These are phyloP conservation scores for Pseudomyrmex cubaensis DNA, from an alignment of 1,140 invertebrate genomes.

Conservation along the genomic window DNA sequence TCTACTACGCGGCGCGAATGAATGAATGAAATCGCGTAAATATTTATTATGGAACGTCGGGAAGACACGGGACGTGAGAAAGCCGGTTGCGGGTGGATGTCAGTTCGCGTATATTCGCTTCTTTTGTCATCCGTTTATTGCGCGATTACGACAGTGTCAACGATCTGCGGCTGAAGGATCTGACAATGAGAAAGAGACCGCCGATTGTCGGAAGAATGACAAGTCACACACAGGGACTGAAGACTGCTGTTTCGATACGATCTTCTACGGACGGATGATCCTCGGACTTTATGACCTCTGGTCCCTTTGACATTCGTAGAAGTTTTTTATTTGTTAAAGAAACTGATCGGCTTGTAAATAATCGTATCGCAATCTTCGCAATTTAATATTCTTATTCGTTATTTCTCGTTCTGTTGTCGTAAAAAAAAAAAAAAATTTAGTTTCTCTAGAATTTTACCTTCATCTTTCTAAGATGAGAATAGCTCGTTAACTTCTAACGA, in stretches of 20 bases:
- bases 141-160: slow-evolving; percentile 75
- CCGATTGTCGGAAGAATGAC: slow-evolving; percentile 34
- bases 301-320: not conserved
- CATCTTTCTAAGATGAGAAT: not conserved
- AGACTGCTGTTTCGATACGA: slow-evolving; percentile 37
- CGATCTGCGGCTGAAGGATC: slow-evolving; percentile 29
- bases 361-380: not conserved
- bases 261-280: not conserved
- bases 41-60: slow-evolving; percentile 76
- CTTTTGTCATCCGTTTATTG: slow-evolving; percentile 77
- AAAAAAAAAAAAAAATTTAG: not conserved
- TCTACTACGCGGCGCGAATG: slow-evolving; percentile 74
- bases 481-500: not conserved
- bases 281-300: not conserved
- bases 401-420: not conserved
- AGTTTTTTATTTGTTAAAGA: not conserved
- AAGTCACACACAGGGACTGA: slow-evolving; percentile 13
- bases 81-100: slow-evolving; percentile 65
- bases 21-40: slow-evolving; percentile 79
- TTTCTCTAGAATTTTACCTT: not conserved
- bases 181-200: slow-evolving; percentile 3
- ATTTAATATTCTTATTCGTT: not conserved
- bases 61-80: slow-evolving; percentile 65
- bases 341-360: not conserved
- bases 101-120: slow-evolving; percentile 64